A percentile compares a stretch with the other conserved stretches of the same genome.
These are phyloP conservation scores for Andinoacara biseriatus DNA, from an alignment of 2,113 vertebrate species.

Conservation along the genomic window DNA sequence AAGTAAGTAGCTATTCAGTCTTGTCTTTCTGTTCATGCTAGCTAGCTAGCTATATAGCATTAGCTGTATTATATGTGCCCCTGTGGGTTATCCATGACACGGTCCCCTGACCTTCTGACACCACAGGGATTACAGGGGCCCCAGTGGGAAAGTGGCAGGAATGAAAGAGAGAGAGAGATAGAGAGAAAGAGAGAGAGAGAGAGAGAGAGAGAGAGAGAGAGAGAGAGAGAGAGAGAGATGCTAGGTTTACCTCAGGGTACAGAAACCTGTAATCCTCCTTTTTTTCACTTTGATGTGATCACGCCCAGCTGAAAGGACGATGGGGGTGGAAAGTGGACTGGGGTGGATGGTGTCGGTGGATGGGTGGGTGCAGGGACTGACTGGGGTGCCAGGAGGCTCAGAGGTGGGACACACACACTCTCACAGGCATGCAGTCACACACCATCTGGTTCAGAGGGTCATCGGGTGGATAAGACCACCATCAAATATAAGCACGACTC, in stretches of 20 bases:
- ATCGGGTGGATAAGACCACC: constrained; percentile 57
- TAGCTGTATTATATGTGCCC: constrained; percentile 38
- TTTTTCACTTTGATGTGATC: constrained; percentile 73
- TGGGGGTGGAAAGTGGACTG: constrained; percentile 15
- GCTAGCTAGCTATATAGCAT: constrained; percentile 7
- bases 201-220: constrained; percentile 7
- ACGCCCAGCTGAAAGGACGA: constrained; percentile 54
- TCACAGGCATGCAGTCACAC: constrained; percentile 57
- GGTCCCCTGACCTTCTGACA: constrained; percentile 64
- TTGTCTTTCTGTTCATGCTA: background rate
- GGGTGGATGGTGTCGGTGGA: constrained; percentile 33
- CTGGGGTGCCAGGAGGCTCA: constrained; percentile 47
- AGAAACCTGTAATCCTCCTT: constrained; percentile 67
- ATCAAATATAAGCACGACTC: constrained; percentile 42
- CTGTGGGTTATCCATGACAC: constrained; percentile 34
- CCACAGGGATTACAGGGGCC: constrained; percentile 63
- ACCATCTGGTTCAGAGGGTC: constrained; percentile 55
- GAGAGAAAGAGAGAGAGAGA: constrained; percentile 13
- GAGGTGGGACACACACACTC: constrained; percentile 48
- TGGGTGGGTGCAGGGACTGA: constrained; percentile 11
- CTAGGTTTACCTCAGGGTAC: constrained; percentile 54
- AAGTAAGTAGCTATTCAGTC: background rate
- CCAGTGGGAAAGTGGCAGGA: constrained; percentile 28
- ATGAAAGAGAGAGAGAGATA: constrained; percentile 19
- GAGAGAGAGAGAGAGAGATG: constrained; percentile 11